These are phyloP conservation scores for Sphaerodactylus townsendi DNA, from an alignment of 2,113 vertebrate genomes.

Conservation along the genomic window DNA sequence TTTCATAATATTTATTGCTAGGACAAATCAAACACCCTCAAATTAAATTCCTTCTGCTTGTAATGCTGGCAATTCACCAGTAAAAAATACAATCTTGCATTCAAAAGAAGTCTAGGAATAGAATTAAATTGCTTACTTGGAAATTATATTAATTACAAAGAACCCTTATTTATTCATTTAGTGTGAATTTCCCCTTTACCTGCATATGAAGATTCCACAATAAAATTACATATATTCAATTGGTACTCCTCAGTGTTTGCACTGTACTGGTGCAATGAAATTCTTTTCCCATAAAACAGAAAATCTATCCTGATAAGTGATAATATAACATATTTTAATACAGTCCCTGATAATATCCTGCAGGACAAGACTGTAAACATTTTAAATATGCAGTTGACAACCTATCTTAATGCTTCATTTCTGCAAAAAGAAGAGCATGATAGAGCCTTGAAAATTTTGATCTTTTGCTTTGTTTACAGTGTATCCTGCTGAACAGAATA, in stretches of 20 bases:
- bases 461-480: constrained; percentile 11
- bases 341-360: not conserved
- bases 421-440: not conserved
- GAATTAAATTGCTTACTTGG: not conserved
- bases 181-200: not conserved
- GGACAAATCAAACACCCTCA: not conserved
- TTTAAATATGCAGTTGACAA: not conserved
- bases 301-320: not conserved
- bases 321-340: not conserved
- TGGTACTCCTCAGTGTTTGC: not conserved
- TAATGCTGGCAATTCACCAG: not conserved
- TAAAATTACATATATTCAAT: not conserved
- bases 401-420: not conserved
- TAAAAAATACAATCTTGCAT: not conserved
- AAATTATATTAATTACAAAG: not conserved
- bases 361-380: not conserved
- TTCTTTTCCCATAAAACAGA: not conserved
- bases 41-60: not conserved
- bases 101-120: constrained; percentile 15
- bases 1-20: not conserved
- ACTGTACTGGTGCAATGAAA: not conserved
- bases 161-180: not conserved
- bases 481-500: not conserved
- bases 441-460: not conserved
- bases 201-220: not conserved